Evolutionary conservation across 2,113 vertebrate genomes (phyloP).

Genomic region (Eptesicus fuscus): DNA sequence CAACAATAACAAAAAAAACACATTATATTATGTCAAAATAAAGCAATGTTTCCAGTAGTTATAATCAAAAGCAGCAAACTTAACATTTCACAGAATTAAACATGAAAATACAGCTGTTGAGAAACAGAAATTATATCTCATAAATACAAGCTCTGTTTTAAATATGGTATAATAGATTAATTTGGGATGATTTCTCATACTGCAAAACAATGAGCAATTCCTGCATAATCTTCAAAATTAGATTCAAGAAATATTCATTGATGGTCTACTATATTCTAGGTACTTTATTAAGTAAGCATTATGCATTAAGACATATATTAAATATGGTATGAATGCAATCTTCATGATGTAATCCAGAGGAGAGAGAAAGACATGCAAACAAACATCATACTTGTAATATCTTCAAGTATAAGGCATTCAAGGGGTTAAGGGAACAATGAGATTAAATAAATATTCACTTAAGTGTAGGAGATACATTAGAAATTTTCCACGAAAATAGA

Average conservation of each 20-base stretch:
- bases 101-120: background rate
- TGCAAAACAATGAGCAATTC: background rate
- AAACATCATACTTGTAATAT: background rate
- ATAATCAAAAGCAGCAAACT: conserved; percentile 31
- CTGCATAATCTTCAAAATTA: background rate
- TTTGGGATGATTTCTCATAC: background rate
- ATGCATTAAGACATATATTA: background rate
- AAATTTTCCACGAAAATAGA: background rate
- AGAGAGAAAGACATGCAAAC: background rate
- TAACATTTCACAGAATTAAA: conserved; percentile 18
- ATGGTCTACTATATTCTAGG: background rate
- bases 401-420: background rate
- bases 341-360: background rate
- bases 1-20: background rate
- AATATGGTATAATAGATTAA: background rate
- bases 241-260: background rate
- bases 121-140: background rate
- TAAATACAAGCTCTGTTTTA: background rate
- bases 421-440: background rate
- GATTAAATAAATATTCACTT: background rate
- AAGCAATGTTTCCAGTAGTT: background rate
- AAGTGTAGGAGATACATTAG: background rate
- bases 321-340: background rate
- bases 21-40: background rate
- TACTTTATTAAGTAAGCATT: background rate